A percentile compares a stretch with the other conserved stretches of the same genome.
Conservation (phyloP, 2,113 vertebrate genomes). For the Struthidea cinerea region DNA sequence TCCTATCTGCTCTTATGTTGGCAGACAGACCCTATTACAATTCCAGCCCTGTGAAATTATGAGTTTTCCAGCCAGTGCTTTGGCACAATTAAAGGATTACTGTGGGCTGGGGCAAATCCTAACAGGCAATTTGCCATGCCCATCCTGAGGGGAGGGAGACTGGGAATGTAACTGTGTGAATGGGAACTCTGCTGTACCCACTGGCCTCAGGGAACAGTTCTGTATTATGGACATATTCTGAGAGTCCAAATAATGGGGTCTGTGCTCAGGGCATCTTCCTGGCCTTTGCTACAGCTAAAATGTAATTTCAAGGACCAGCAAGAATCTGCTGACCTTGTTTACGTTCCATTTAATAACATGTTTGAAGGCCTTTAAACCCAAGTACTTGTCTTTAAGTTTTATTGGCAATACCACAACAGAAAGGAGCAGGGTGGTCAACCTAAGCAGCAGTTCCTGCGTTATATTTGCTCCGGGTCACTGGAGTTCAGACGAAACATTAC, state of each 20-base stretch:
- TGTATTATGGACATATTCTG: background rate
- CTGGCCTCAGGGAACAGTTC: background rate
- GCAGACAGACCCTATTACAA: background rate
- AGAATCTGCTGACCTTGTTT: constrained; percentile 40
- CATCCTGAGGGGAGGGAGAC: background rate
- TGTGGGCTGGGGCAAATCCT: background rate
- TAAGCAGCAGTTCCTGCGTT: background rate
- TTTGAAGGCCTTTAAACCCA: constrained; percentile 33
- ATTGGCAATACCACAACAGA: constrained; percentile 42
- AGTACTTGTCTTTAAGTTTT: constrained; percentile 46
- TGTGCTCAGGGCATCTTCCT: background rate
- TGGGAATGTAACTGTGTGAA: background rate
- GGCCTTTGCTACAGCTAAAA: background rate
- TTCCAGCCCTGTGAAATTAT: background rate
- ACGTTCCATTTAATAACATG: constrained; percentile 25
- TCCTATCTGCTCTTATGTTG: background rate
- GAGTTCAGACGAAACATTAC: constrained; percentile 29
- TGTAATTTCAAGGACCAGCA: constrained; percentile 16
- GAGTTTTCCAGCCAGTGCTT: background rate
- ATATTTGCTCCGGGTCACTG: constrained; percentile 13
- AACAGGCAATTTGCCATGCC: background rate
- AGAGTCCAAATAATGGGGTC: background rate
- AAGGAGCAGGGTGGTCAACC: background rate
- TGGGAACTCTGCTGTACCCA: background rate
- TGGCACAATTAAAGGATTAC: background rate